Conservation (phyloP, 2,888 invertebrate species). For the Pheosia tremula region DNA sequence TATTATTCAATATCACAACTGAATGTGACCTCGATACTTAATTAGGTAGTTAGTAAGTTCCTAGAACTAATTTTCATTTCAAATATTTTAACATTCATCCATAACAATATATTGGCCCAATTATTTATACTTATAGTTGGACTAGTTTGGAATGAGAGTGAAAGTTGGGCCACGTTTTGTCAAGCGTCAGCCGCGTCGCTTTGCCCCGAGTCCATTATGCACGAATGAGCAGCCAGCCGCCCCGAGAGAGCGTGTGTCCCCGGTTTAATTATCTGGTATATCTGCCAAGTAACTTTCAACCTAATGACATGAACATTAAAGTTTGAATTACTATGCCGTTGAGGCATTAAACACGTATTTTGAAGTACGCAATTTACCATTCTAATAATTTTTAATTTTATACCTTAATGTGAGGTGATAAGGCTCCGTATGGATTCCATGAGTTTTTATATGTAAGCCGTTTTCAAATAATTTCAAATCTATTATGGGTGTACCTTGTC, state of each 20-base stretch:
- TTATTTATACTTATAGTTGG: constrained; percentile 55
- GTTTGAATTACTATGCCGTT: constrained; percentile 48
- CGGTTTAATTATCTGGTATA: constrained; percentile 67
- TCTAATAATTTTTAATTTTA: constrained; percentile 28
- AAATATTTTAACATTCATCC: constrained; percentile 25
- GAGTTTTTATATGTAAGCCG: constrained; percentile 32
- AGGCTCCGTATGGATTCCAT: constrained; percentile 30
- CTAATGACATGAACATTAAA: constrained; percentile 39
- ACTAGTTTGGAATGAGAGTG: constrained; percentile 76
- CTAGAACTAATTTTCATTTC: constrained; percentile 16
- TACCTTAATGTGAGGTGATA: constrained; percentile 23
- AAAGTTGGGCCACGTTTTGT: constrained; percentile 81
- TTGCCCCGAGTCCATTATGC: constrained; percentile 80
- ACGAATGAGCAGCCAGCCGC: constrained; percentile 78
- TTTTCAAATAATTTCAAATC: constrained; percentile 50
- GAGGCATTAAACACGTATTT: constrained; percentile 46
- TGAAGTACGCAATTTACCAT: constrained; percentile 49
- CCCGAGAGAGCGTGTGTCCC: constrained; percentile 81
- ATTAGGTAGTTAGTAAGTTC: not conserved
- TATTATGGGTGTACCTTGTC: constrained; percentile 79
- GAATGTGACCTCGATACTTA: not conserved
- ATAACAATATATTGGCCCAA: constrained; percentile 36
- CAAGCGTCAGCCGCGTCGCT: constrained; percentile 72
- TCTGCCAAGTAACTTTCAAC: constrained; percentile 32
- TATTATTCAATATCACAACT: not conserved